Evolutionary conservation across 2,888 invertebrate genomes (phyloP).

Genomic region (Horisme vitalbata): DNA sequence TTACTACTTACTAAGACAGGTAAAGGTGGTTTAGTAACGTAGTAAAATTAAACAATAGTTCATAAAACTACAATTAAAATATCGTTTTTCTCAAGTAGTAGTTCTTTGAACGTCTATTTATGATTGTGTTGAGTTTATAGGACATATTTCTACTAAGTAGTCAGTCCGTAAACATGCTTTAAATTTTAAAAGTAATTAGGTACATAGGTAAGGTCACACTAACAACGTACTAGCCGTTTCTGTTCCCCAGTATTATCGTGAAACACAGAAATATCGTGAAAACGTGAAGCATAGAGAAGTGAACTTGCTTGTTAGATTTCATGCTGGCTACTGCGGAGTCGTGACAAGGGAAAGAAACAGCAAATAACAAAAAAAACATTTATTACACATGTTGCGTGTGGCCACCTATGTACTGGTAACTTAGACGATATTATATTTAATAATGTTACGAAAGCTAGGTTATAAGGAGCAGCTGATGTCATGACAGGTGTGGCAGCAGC

Average conservation of each 20-base stretch:
- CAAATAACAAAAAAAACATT: conserved; percentile 1
- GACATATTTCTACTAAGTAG: too few relatives aligned
- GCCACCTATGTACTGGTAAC: conserved; percentile 9
- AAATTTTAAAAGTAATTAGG: too few relatives aligned
- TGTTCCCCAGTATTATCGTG: too few relatives aligned
- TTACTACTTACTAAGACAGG: conserved; percentile 50
- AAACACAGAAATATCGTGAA: too few relatives aligned
- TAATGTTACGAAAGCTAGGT: conserved; percentile 42
- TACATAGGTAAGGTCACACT: too few relatives aligned
- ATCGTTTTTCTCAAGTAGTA: too few relatives aligned
- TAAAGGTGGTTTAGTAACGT: conserved; percentile 24
- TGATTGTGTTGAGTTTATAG: background rate
- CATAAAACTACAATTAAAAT: conserved; percentile 17
- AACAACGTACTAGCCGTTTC: too few relatives aligned
- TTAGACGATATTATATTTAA: conserved; percentile 16
- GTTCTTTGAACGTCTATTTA: background rate
- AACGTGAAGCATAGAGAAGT: too few relatives aligned
- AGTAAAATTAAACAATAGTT: conserved; percentile 40
- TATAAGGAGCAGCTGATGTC: conserved; percentile 72
- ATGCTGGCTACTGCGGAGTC: background rate
- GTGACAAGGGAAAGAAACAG: conserved; percentile 5
- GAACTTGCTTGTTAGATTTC: too few relatives aligned
- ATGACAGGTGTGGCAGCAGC: conserved; percentile 79
- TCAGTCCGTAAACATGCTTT: too few relatives aligned
- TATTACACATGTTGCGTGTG: conserved; percentile 17